phyloP scores from a whole-genome alignment of 2,888 invertebrate species.

The Andrena dorsata region DNA sequence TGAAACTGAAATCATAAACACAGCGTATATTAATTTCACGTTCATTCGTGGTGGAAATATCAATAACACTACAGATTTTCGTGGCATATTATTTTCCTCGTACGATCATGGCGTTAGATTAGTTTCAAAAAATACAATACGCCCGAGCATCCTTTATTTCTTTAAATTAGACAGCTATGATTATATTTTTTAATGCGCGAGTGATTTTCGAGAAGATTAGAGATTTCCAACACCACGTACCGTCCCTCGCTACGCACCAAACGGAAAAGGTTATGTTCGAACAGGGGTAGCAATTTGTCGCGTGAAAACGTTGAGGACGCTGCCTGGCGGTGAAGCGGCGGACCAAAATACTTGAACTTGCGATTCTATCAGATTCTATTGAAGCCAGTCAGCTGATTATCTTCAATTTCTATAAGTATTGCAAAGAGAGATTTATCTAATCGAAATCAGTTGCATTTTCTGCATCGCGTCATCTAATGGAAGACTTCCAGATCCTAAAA shows the following conservation, averaged over 20 bases:
- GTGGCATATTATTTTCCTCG: constrained; percentile 10
- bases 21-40: constrained; percentile 6
- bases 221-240: constrained; percentile 73
- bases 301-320: constrained; percentile 5
- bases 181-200: constrained; percentile 13
- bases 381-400: constrained; percentile 1
- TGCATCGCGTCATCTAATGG: not conserved
- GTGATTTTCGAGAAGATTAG: constrained; percentile 65
- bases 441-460: constrained; percentile 1
- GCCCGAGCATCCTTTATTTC: constrained; percentile 14
- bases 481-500: not conserved
- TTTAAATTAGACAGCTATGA: constrained; percentile 22
- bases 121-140: constrained; percentile 56
- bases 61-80: constrained; percentile 8
- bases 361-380: not conserved
- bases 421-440: not conserved
- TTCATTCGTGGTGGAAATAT: not conserved
- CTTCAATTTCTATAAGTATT: constrained; percentile 3
- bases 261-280: constrained; percentile 52
- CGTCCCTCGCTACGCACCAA: constrained; percentile 47
- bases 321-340: not conserved
- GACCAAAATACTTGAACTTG: not conserved
- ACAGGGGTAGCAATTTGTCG: constrained; percentile 13
- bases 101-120: not conserved
- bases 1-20: constrained; percentile 26